Base-by-base conservation (phyloP, 2,888 invertebrate genomes). In the Hydroisotoma schaefferi region DNA sequence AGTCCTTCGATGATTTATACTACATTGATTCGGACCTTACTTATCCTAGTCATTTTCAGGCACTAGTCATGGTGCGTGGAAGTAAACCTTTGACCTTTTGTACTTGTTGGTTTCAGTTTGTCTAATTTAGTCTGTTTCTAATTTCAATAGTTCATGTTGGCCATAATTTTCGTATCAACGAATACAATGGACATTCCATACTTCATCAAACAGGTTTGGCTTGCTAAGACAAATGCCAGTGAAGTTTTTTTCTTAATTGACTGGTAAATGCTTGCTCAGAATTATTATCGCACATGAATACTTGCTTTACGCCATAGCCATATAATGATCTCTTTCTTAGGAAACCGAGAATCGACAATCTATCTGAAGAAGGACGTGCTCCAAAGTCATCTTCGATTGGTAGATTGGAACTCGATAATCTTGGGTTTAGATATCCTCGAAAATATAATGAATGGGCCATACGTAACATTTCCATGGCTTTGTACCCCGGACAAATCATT, bases 401-500 rank as follows among this genome's bases (percentile, higher is more conserved):
- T 33, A 62, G 60, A 33, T 25, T 69, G 1, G 62, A 64, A 18
- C 55, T 69, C 26, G 5, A 27, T 1, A 22, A 59, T 15, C 62
- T 68, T 3, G 29, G 52, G 3, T 68, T 68, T 49, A 57, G 57
- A 6, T 69, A 69, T 44, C 65, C 67, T 15, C 29, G 57, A 28
- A 61, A 53, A 25, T 57, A 61, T 0, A 40, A 53, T 2, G n/a
- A 22, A 1, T 40, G 28, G 22, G 61, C 55, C 4, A 27, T 68
- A 10, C 28, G 47, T 10, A 51, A 59, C 12, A 12, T 43, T n/a
- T 37, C 44, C 18, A 28, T 69, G 43, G 54, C 53, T 2, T 61
- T 67, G 46, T 63, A 57, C 29, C 61, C 63, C 27, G 67, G 67
- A 2, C 69, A 69, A 57, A 53, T 58, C 46, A 54, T 66, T 29